Evolutionary conservation across 2,113 vertebrate genomes (phyloP).

Genomic region (Malurus elegans): DNA sequence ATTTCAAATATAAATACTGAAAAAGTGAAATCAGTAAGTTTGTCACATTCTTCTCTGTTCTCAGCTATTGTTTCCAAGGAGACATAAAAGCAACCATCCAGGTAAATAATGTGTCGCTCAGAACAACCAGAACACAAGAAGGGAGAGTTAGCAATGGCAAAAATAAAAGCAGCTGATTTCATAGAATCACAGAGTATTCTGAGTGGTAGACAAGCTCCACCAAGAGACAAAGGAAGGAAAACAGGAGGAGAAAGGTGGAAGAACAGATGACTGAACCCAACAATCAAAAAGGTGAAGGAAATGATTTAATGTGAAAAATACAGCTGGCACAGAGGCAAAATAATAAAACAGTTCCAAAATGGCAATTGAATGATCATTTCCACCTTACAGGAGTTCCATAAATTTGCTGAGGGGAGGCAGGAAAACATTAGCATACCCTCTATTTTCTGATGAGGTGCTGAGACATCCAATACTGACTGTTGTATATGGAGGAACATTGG

Average conservation of each 20-base stretch:
- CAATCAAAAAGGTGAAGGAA: not conserved
- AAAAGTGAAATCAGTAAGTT: not conserved
- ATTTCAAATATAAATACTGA: not conserved
- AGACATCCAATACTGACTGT: not conserved
- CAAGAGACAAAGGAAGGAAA: not conserved
- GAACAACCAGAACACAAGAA: not conserved
- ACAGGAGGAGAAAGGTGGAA: not conserved
- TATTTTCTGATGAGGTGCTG: not conserved
- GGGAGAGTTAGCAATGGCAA: not conserved
- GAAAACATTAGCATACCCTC: not conserved
- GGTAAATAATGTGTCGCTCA: not conserved
- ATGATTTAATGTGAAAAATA: accelerated
- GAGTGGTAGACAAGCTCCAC: not conserved
- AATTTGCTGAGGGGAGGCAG: not conserved
- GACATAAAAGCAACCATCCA: not conserved
- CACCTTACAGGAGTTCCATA: not conserved
- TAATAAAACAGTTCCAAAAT: no score
- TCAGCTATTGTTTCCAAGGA: not conserved
- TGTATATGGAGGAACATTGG: not conserved
- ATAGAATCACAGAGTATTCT: not conserved
- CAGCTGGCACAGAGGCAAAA: not conserved
- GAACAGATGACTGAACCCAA: not conserved
- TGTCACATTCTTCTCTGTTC: not conserved
- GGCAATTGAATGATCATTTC: no score
- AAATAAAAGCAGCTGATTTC: not conserved